phyloP scores from a whole-genome alignment of 35 echinoderm and acorn worm genomes.

The Stichopus chloronotus region DNA sequence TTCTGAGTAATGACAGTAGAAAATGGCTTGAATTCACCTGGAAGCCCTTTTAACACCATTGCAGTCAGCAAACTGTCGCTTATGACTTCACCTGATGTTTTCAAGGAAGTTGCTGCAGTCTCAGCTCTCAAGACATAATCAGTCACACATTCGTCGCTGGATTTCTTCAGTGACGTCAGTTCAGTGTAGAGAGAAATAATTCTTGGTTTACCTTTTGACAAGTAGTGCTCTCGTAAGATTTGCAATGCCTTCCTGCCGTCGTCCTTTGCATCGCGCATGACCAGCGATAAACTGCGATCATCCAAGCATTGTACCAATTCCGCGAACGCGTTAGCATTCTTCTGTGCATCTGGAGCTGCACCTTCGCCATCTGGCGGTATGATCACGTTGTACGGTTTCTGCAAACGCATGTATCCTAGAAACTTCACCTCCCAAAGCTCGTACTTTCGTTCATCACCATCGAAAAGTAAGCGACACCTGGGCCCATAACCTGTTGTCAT shows the following conservation, averaged over 20 bases:
- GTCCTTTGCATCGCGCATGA: conserved; percentile 17
- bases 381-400: conserved; percentile 33
- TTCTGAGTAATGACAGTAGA: conserved; percentile 25
- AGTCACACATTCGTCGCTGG: conserved; percentile 24
- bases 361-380: neutral
- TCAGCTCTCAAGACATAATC: conserved; percentile 50
- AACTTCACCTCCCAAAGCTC: conserved; percentile 57
- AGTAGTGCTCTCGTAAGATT: conserved; percentile 35
- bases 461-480: conserved; percentile 40
- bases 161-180: conserved; percentile 50
- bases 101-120: conserved; percentile 35
- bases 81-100: conserved; percentile 18
- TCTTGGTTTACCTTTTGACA: neutral
- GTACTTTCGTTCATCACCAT: conserved; percentile 38
- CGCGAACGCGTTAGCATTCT: conserved; percentile 40
- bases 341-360: neutral
- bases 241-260: conserved; percentile 27
- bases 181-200: conserved; percentile 56
- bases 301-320: conserved; percentile 37
- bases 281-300: conserved; percentile 28
- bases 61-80: conserved; percentile 35
- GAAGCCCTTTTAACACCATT: conserved; percentile 54
- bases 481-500: conserved; percentile 49
- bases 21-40: conserved; percentile 28
- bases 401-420: conserved; percentile 37